Conservation (phyloP, 1,140 invertebrate genomes). For the Lucilia sericata region DNA sequence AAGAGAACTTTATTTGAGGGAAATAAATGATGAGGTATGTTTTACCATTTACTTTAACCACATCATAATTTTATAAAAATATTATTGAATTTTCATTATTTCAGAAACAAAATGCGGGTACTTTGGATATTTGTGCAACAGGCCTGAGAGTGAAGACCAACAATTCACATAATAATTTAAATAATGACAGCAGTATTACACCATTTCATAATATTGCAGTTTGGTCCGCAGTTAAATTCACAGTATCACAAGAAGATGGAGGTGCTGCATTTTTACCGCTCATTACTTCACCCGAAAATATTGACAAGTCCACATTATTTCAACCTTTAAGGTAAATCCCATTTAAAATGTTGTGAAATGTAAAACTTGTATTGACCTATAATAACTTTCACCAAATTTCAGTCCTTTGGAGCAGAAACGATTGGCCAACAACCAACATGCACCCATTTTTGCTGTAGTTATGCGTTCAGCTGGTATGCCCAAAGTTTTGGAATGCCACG, state of each 20-base stretch:
- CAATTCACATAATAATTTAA: constrained; percentile 26
- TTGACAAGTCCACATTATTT: constrained; percentile 79
- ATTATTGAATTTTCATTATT: not conserved
- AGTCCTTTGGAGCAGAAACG: constrained; percentile 63
- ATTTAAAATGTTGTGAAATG: too few species aligned
- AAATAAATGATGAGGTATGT: constrained; percentile 58
- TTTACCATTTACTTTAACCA: not conserved
- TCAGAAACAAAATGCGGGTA: constrained; percentile 67
- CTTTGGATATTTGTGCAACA: constrained; percentile 77
- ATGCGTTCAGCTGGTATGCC: constrained; percentile 85
- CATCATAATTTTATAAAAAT: not conserved
- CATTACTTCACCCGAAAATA: constrained; percentile 85
- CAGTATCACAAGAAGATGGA: constrained; percentile 71
- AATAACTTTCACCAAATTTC: not conserved
- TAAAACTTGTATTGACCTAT: not conserved
- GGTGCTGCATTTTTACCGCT: constrained; percentile 83
- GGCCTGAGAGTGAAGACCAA: constrained; percentile 73
- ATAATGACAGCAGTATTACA: constrained; percentile 72
- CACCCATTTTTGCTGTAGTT: constrained; percentile 90
- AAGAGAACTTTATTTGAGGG: constrained; percentile 79
- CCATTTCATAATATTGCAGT: constrained; percentile 91
- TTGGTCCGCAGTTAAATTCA: constrained; percentile 88
- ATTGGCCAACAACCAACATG: constrained; percentile 71
- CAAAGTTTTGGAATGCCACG: constrained; percentile 88
- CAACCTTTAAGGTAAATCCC: constrained; percentile 64